phyloP scores from a whole-genome alignment of 1,140 invertebrate genomes.

The Eurosta solidaginis region DNA sequence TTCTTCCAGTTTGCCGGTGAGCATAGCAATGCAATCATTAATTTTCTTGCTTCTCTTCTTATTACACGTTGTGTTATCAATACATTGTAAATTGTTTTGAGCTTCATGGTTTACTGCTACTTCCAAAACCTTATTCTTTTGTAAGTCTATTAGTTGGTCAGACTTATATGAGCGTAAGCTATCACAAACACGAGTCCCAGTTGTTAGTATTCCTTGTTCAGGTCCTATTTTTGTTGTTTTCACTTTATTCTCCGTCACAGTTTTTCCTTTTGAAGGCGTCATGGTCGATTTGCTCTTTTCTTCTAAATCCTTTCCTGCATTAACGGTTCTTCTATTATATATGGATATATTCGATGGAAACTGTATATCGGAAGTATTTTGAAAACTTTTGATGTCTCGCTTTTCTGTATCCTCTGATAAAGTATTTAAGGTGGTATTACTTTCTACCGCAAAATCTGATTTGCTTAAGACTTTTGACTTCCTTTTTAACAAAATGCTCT shows the following conservation, averaged over 20 bases:
- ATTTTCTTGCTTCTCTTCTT: constrained; percentile 60
- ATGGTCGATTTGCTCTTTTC: neutral
- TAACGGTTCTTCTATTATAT: neutral
- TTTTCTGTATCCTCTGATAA: neutral
- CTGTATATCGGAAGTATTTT: neutral
- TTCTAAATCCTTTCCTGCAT: neutral
- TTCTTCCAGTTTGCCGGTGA: constrained; percentile 62
- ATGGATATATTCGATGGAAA: neutral
- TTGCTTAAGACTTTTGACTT: neutral
- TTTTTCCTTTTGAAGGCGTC: neutral
- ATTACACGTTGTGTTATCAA: constrained; percentile 21
- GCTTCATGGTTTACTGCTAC: neutral
- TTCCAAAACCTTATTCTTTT: neutral
- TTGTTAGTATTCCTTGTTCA: neutral
- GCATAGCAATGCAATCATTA: constrained; percentile 65
- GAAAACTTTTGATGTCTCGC: neutral
- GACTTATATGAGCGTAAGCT: neutral
- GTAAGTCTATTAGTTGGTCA: neutral
- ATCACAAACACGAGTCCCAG: neutral
- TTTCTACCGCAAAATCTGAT: neutral
- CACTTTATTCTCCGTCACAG: neutral
- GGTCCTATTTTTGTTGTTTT: neutral
- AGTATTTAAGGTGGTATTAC: neutral
- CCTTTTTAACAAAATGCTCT: neutral
- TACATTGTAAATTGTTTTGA: neutral